Evolutionary conservation across 35 echinoderm and acorn worm genomes (phyloP).

Genomic region (Ophiothrix spiculata): DNA sequence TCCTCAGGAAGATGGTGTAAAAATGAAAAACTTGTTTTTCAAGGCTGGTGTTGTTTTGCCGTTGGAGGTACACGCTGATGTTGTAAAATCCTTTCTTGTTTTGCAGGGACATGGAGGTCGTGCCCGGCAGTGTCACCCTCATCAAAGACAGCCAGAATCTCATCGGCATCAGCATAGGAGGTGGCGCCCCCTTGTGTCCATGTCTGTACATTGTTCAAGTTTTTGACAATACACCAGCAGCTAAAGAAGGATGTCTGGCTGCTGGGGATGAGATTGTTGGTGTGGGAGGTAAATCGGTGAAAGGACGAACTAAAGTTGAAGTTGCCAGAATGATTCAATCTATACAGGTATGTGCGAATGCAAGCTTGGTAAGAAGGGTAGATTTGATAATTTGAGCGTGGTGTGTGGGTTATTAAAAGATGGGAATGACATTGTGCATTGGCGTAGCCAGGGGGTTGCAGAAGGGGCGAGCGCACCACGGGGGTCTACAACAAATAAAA

Average conservation of each 20-base stretch:
- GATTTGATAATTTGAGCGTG: no score
- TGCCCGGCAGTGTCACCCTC: conserved; percentile 82
- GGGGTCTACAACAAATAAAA: no score
- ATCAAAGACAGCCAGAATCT: conserved; percentile 93
- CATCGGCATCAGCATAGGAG: conserved; percentile 98
- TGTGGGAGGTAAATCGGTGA: conserved; percentile 82
- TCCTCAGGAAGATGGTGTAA: no score
- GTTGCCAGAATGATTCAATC: conserved; percentile 94
- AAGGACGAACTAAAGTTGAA: conserved; percentile 97
- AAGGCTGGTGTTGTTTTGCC: no score
- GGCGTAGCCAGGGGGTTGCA: no score
- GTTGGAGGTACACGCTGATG: no score
- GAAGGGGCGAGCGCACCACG: no score
- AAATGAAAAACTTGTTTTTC: no score
- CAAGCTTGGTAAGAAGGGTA: no score
- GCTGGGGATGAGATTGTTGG: conserved; percentile 97
- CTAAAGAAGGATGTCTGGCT: conserved; percentile 74
- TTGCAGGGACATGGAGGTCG: conserved; percentile 85
- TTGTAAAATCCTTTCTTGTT: no score
- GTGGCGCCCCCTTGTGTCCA: conserved; percentile 92
- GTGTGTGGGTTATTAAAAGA: no score
- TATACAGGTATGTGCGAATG: conserved; percentile 85
- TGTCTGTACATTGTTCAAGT: conserved; percentile 99
- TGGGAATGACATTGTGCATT: no score
- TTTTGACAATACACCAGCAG: conserved; percentile 98